A percentile compares a stretch with the other conserved stretches of the same genome.
Conservation (phyloP, 2,888 invertebrate genomes). For the Xylota segnis region DNA sequence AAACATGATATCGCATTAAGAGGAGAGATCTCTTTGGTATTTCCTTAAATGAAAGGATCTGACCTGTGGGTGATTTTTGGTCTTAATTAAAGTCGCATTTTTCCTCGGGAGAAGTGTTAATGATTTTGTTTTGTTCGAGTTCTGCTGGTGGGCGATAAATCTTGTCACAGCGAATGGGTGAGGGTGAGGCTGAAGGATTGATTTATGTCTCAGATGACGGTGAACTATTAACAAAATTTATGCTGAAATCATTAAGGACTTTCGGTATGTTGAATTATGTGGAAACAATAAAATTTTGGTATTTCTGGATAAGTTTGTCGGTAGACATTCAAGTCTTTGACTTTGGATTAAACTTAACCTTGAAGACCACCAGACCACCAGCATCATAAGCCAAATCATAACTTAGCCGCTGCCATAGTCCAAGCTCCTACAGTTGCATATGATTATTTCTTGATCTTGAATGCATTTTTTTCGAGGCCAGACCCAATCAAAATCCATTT, state of each 20-base stretch:
- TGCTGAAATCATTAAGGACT: slow-evolving; percentile 6
- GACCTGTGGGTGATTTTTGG: slow-evolving; percentile 52
- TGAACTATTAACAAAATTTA: slow-evolving; percentile 42
- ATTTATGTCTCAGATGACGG: slow-evolving; percentile 45
- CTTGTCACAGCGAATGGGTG: slow-evolving; percentile 38
- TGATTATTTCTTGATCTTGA: slow-evolving; percentile 48
- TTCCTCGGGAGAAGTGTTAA: slow-evolving; percentile 44
- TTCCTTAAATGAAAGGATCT: slow-evolving; percentile 39
- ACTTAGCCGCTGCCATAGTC: neutral
- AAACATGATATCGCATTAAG: slow-evolving; percentile 64
- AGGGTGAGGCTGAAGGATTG: slow-evolving; percentile 37
- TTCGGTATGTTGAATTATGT: neutral
- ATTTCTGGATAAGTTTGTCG: neutral
- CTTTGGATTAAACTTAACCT: neutral
- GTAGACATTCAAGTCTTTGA: neutral
- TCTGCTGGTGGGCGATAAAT: slow-evolving; percentile 38
- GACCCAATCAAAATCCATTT: slow-evolving; percentile 13
- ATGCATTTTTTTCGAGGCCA: slow-evolving; percentile 43
- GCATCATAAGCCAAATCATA: too few relatives aligned
- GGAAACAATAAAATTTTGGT: slow-evolving; percentile 2
- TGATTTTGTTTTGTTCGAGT: slow-evolving; percentile 18
- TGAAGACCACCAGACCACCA: neutral
- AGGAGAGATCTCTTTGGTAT: slow-evolving; percentile 41
- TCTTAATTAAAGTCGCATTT: slow-evolving; percentile 70
- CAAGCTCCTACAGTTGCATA: slow-evolving; percentile 21